A percentile compares a stretch with the other conserved stretches of the same genome.
Evolutionary conservation across 2,888 invertebrate species (phyloP).

Genomic region (Rapana venosa): DNA sequence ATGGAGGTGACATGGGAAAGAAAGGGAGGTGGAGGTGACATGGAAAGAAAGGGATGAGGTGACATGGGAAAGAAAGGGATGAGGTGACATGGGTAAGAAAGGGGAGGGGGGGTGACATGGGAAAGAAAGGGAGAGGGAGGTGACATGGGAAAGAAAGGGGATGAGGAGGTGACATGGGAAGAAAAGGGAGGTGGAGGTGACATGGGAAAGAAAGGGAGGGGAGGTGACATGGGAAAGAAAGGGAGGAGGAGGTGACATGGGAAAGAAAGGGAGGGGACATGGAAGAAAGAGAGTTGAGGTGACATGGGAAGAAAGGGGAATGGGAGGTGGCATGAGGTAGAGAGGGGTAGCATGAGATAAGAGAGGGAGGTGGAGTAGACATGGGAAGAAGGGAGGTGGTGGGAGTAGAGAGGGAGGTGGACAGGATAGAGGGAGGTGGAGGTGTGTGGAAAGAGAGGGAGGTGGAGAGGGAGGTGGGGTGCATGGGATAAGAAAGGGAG

Average conservation of each 20-base stretch:
- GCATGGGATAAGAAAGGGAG: neutral
- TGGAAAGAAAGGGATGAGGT: neutral
- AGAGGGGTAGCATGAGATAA: neutral
- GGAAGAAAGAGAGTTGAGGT: neutral
- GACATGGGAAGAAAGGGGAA: neutral
- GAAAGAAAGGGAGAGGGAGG: neutral
- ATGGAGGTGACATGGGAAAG: neutral
- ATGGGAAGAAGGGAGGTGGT: neutral
- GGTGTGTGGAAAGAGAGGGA: neutral
- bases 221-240: neutral
- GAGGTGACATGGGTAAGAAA: neutral
- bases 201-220: neutral
- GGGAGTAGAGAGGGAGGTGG: neutral
- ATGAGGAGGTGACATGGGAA: neutral
- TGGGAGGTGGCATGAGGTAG: neutral
- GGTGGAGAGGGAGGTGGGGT: neutral
- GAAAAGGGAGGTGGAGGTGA: neutral
- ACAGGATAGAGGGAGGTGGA: neutral
- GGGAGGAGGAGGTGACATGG: neutral
- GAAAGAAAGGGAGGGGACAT: neutral
- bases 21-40: neutral
- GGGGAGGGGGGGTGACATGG: neutral
- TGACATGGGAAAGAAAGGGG: neutral
- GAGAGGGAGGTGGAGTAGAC: neutral
- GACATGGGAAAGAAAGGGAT: neutral